phyloP scores from a whole-genome alignment of 2,113 vertebrate genomes.

The Tenebrosternarchus preto region DNA sequence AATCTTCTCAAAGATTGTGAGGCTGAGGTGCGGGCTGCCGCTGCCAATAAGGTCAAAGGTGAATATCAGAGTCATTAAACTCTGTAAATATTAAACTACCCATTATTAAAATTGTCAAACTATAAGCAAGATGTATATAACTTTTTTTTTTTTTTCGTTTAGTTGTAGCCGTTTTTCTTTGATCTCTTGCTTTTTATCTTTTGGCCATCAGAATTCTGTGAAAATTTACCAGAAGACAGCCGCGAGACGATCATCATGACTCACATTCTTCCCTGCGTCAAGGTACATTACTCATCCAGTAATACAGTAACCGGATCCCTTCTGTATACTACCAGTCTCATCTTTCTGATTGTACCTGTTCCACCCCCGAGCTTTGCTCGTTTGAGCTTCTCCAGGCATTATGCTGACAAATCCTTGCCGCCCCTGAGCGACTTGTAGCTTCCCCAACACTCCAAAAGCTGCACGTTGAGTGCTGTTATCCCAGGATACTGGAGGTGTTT shows the following conservation, averaged over 20 bases:
- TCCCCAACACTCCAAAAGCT: background rate
- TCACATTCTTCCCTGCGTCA: constrained; percentile 87
- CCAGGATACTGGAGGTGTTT: background rate
- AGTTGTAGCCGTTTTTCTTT: background rate
- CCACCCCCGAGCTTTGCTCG: background rate
- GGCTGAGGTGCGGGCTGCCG: constrained; percentile 90
- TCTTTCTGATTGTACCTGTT: background rate
- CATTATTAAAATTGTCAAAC: too few relatives aligned
- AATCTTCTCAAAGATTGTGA: constrained; percentile 91
- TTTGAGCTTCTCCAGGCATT: background rate
- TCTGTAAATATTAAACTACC: background rate
- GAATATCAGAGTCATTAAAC: background rate
- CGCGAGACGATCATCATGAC: constrained; percentile 89
- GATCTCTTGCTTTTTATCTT: constrained; percentile 19
- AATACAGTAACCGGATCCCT: background rate
- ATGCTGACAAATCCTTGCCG: background rate
- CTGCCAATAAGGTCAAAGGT: constrained; percentile 92
- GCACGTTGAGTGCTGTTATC: background rate
- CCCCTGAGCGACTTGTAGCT: background rate
- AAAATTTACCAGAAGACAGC: constrained; percentile 84
- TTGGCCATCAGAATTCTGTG: constrained; percentile 82
- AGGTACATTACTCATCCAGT: constrained; percentile 72
- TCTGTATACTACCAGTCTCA: background rate
- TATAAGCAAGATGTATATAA: too few relatives aligned
- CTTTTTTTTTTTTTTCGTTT: too few relatives aligned